Percentiles rank a stretch among this genome's conserved stretches.
Evolutionary conservation across 2,888 invertebrate species (phyloP).

Genomic region (Muscina levida): DNA sequence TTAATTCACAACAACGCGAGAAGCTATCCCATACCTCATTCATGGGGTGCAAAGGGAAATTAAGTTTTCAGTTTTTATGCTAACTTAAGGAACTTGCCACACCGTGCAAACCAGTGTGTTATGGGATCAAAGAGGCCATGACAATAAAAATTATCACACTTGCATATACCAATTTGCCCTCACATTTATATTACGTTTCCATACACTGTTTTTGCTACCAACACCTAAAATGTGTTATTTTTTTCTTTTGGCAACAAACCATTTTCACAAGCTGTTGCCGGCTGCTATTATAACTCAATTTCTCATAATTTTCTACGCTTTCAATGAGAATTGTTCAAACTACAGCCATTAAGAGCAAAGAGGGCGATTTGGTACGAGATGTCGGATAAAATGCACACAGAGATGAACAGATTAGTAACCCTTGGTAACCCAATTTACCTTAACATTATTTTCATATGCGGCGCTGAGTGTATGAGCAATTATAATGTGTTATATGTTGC

Average conservation of each 20-base stretch:
- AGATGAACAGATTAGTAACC: background rate
- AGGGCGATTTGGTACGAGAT: background rate
- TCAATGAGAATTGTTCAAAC: background rate
- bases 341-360: too few species aligned
- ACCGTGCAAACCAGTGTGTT: background rate
- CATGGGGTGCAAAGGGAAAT: too few species aligned
- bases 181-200: background rate
- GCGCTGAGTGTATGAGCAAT: constrained; percentile 19
- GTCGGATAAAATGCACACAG: background rate
- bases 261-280: constrained; percentile 64
- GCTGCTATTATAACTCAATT: constrained; percentile 79
- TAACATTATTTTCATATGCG: constrained; percentile 1
- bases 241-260: constrained; percentile 39
- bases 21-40: too few species aligned
- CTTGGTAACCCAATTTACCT: constrained; percentile 56
- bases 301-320: constrained; percentile 72
- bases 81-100: too few species aligned
- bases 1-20: too few species aligned
- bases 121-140: constrained; percentile 2
- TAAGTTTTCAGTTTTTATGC: too few species aligned
- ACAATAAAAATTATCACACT: constrained; percentile 62
- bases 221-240: background rate
- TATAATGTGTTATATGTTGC: constrained; percentile 47
- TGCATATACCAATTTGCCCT: constrained; percentile 33
- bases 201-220: background rate